Conservation (phyloP, 2,888 invertebrate species). For the Meiosimyza platycephala region DNA sequence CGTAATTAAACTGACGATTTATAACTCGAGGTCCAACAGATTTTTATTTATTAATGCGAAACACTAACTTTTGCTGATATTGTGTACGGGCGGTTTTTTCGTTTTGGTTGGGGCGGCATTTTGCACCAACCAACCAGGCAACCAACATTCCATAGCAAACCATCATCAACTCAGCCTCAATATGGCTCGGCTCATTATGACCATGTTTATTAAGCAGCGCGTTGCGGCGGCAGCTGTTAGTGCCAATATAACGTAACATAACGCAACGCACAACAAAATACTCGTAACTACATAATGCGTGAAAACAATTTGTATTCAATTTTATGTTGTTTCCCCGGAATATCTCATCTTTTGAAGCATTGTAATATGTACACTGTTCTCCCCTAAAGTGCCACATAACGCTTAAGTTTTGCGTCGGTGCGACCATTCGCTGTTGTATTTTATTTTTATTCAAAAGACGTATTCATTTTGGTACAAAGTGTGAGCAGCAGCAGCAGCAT, state of each 20-base stretch:
- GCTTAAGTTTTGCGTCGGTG: slow-evolving; percentile 40
- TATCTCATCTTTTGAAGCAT: slow-evolving; percentile 46
- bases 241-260: background rate
- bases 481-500: slow-evolving; percentile 10
- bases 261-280: background rate
- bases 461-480: slow-evolving; percentile 28
- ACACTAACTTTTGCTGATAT: slow-evolving; percentile 31
- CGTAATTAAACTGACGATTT: slow-evolving; percentile 33
- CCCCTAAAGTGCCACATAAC: background rate
- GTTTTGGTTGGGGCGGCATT: background rate
- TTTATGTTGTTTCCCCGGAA: slow-evolving; percentile 60
- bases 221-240: slow-evolving; percentile 5
- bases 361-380: slow-evolving; percentile 2
- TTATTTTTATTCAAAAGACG: slow-evolving; percentile 7
- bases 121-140: background rate
- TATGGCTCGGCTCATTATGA: slow-evolving; percentile 51
- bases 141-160: slow-evolving; percentile 22
- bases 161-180: slow-evolving; percentile 12
- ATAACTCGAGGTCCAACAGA: slow-evolving; percentile 21
- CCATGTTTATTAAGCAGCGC: slow-evolving; percentile 42
- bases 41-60: slow-evolving; percentile 36
- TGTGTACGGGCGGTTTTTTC: slow-evolving; percentile 14
- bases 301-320: slow-evolving; percentile 64
- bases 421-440: background rate
- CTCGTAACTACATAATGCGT: slow-evolving; percentile 53